Percentiles rank a stretch among this genome's conserved stretches.
These are phyloP conservation scores for Pelodytes ibericus DNA, from an alignment of 2,797 vertebrate species.

Conservation along the genomic window DNA sequence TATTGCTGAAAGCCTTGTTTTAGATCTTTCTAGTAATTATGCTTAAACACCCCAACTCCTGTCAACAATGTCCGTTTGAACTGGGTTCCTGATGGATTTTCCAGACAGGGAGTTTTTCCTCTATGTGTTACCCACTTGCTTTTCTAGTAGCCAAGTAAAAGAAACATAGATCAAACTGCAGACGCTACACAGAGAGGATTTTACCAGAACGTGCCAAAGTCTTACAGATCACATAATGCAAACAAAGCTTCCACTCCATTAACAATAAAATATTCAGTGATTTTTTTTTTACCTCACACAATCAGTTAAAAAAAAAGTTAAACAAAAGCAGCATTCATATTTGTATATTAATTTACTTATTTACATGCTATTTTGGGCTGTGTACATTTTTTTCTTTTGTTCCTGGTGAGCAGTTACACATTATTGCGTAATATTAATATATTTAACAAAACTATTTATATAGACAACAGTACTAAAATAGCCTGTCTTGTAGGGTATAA, in stretches of 20 bases:
- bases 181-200: background rate
- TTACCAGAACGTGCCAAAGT: conserved; percentile 18
- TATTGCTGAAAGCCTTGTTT: conserved; percentile 57
- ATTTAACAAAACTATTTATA: too few species aligned
- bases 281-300: background rate
- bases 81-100: conserved; percentile 56
- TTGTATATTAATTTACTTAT: too few species aligned
- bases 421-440: too few species aligned
- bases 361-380: too few species aligned
- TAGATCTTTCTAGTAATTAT: conserved; percentile 62
- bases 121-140: conserved; percentile 46
- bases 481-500: too few species aligned
- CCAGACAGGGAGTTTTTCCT: conserved; percentile 47
- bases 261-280: background rate
- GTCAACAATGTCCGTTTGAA: conserved; percentile 63
- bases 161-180: conserved; percentile 29
- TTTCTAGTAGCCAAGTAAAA: conserved; percentile 13
- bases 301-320: too few species aligned
- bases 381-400: too few species aligned
- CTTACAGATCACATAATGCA: conserved; percentile 3
- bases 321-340: too few species aligned
- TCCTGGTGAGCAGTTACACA: too few species aligned
- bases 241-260: conserved; percentile 10
- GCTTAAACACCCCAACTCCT: conserved; percentile 57
- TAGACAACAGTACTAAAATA: too few species aligned